Evolutionary conservation across 2,888 invertebrate genomes (phyloP).

Genomic region (Drosophila colorata): DNA sequence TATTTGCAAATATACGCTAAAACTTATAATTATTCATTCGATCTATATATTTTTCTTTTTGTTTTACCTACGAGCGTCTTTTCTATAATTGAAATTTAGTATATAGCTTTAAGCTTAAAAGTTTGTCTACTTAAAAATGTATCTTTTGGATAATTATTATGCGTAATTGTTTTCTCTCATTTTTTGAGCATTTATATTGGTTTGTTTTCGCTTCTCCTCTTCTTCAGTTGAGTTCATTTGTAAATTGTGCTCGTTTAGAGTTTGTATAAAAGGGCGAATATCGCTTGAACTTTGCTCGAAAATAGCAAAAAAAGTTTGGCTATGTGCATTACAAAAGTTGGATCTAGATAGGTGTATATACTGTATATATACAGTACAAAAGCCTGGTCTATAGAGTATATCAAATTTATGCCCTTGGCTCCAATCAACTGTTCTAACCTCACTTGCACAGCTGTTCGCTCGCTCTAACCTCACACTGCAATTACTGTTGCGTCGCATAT

Average conservation of each 20-base stretch:
- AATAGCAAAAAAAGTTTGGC: constrained; percentile 40
- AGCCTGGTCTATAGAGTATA: constrained; percentile 44
- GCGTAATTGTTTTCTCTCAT: constrained; percentile 24
- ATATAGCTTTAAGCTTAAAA: constrained; percentile 40
- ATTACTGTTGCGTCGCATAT: too few species aligned
- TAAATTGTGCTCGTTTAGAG: constrained; percentile 35
- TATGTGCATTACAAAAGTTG: constrained; percentile 50
- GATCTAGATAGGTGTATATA: constrained; percentile 15
- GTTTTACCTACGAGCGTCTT: constrained; percentile 50
- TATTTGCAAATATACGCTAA: constrained; percentile 31
- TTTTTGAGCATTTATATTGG: constrained; percentile 55
- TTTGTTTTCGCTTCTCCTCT: not conserved
- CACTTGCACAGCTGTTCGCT: constrained; percentile 4
- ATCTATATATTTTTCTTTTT: not conserved
- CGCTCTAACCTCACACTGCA: constrained; percentile 46
- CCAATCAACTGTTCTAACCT: constrained; percentile 6
- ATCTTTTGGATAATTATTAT: constrained; percentile 18
- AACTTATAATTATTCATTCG: constrained; percentile 34
- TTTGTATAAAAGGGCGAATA: constrained; percentile 40
- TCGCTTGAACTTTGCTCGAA: constrained; percentile 38
- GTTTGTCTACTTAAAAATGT: constrained; percentile 48
- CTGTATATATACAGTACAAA: constrained; percentile 24
- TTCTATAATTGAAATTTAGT: constrained; percentile 38
- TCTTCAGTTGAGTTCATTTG: constrained; percentile 20
- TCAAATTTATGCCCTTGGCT: constrained; percentile 43